Conservation (phyloP, 2,113 vertebrate genomes). For the Sprattus sprattus region DNA sequence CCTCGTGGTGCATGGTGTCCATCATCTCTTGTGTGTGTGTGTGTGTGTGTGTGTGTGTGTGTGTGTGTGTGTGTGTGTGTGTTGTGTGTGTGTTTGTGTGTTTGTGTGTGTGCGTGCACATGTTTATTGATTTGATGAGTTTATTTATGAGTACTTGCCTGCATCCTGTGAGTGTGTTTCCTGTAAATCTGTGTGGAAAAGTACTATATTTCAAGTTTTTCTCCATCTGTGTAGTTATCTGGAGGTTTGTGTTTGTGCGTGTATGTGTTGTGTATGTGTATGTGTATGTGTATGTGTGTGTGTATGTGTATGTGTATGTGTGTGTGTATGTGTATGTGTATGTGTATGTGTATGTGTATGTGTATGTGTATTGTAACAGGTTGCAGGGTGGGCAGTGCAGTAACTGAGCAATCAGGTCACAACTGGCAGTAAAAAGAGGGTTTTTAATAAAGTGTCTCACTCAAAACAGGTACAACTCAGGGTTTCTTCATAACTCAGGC, state of each 20-base stretch:
- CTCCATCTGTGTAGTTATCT: background rate
- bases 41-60: constrained; percentile 5
- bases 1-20: background rate
- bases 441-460: no score
- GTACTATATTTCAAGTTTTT: no score
- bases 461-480: no score
- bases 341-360: no score
- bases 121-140: background rate
- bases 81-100: constrained; percentile 16
- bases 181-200: no score
- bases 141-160: background rate
- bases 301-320: background rate
- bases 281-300: constrained; percentile 1
- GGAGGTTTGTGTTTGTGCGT: background rate
- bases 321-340: no score
- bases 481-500: no score
- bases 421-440: no score
- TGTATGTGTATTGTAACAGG: no score
- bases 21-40: constrained; percentile 27
- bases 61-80: no score
- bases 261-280: background rate
- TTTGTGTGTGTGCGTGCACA: background rate
- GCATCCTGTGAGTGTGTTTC: background rate
- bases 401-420: no score
- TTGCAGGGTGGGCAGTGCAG: no score